phyloP scores from a whole-genome alignment of 1,140 invertebrate species.

The Acyrthosiphon pisum region DNA sequence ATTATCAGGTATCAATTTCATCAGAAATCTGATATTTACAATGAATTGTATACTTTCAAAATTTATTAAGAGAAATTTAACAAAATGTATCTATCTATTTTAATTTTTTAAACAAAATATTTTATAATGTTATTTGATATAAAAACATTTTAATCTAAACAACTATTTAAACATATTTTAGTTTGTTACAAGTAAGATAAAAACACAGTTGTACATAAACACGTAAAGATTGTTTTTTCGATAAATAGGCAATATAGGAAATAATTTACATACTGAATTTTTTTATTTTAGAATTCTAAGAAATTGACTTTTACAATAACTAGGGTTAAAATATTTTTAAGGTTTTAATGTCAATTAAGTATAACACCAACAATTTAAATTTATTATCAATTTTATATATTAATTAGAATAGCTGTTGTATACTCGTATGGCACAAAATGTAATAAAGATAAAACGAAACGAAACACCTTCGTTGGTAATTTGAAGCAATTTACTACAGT shows the following conservation, averaged over 20 bases:
- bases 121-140: neutral
- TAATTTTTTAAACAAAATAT: neutral
- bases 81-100: neutral
- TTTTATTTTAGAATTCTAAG: neutral
- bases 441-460: neutral
- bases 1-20: neutral
- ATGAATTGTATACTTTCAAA: neutral
- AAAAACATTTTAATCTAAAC: neutral
- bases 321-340: neutral
- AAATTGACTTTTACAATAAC: neutral
- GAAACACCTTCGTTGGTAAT: neutral
- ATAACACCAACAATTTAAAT: neutral
- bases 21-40: neutral
- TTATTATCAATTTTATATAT: neutral
- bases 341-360: neutral
- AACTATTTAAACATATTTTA: neutral
- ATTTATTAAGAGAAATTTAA: neutral
- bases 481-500: neutral
- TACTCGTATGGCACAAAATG: neutral
- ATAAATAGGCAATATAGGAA: neutral
- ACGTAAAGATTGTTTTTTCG: neutral
- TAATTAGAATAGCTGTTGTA: slow-evolving; percentile 11
- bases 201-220: neutral
- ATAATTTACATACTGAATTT: neutral
- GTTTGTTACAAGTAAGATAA: neutral